These are phyloP conservation scores for Ectemnius lituratus DNA, from an alignment of 2,888 invertebrate species.

Conservation along the genomic window DNA sequence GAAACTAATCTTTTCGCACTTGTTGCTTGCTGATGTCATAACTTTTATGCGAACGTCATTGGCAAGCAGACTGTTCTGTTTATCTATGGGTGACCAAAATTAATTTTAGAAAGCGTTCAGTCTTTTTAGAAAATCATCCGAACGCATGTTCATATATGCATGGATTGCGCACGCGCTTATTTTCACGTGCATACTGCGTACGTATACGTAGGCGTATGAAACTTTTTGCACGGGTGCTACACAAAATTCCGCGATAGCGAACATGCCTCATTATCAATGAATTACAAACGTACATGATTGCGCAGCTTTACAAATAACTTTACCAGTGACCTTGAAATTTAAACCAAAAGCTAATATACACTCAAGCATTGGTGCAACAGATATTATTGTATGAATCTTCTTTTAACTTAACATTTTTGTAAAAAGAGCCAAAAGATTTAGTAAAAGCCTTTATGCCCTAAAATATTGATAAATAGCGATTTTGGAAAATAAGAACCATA, in stretches of 20 bases:
- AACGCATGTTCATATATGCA: neutral
- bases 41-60: neutral
- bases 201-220: slow-evolving; percentile 21
- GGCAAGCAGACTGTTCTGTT: neutral
- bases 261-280: slow-evolving; percentile 52
- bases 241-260: slow-evolving; percentile 47
- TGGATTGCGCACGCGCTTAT: slow-evolving; percentile 18
- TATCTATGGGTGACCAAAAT: neutral
- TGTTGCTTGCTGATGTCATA: neutral
- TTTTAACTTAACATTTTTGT: slow-evolving; percentile 17
- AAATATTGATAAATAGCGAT: too few relatives aligned
- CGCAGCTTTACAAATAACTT: slow-evolving; percentile 69
- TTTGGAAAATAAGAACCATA: too few relatives aligned
- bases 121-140: slow-evolving; percentile 17
- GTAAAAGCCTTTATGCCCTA: too few relatives aligned
- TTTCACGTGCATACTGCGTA: slow-evolving; percentile 26
- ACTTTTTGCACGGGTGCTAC: slow-evolving; percentile 34
- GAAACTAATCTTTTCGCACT: neutral
- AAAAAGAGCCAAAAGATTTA: neutral
- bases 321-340: slow-evolving; percentile 62
- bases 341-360: slow-evolving; percentile 44
- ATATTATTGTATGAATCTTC: slow-evolving; percentile 25
- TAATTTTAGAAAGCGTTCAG: slow-evolving; percentile 17
- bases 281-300: slow-evolving; percentile 61
- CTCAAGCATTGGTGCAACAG: slow-evolving; percentile 18